These are phyloP conservation scores for Acanthosepion pharaonis DNA, from an alignment of 2,888 invertebrate species.

Conservation along the genomic window DNA sequence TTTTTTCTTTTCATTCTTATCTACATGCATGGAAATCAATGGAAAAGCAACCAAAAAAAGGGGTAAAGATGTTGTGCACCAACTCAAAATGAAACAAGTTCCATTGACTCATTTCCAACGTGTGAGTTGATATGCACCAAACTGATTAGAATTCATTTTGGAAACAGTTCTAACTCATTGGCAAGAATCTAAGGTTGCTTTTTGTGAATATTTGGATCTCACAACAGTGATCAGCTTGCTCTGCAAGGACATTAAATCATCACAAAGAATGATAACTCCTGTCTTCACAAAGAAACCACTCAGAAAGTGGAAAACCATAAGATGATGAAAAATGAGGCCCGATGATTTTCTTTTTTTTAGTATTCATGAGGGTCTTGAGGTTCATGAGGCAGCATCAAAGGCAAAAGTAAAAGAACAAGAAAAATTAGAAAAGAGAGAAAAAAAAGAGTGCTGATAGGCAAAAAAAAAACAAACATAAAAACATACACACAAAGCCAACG, in stretches of 20 bases:
- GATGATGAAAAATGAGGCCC: not conserved
- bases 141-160: not conserved
- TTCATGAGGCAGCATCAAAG: not conserved
- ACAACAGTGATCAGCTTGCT: not conserved
- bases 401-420: not conserved
- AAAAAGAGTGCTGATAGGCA: not conserved
- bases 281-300: constrained; percentile 6
- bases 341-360: not conserved
- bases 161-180: not conserved
- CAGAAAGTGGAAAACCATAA: not conserved
- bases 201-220: no score
- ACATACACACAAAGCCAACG: no score
- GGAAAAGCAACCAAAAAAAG: not conserved
- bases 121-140: not conserved
- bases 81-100: not conserved
- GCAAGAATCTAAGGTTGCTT: not conserved
- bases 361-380: not conserved
- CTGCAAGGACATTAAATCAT: not conserved
- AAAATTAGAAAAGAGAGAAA: not conserved
- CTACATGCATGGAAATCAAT: not conserved
- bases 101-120: not conserved
- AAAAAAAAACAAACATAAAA: no score
- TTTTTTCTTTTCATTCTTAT: no score
- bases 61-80: not conserved
- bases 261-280: not conserved